Percentiles rank a stretch among this genome's conserved stretches.
phyloP scores from a whole-genome alignment of 2,797 vertebrate genomes.

The Cephalopachus bancanus region DNA sequence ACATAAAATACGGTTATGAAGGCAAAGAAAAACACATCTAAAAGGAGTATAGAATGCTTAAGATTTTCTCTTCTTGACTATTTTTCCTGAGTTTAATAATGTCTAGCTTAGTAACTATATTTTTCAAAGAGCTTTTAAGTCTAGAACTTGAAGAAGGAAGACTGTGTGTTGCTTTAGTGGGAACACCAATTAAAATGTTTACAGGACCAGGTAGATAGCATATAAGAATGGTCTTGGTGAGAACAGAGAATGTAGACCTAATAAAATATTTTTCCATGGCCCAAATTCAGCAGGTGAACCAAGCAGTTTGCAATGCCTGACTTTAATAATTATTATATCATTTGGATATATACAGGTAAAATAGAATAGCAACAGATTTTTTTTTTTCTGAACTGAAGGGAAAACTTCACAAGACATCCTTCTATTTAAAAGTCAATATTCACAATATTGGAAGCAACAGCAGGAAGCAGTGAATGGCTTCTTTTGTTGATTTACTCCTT shows the following conservation, averaged over 20 bases:
- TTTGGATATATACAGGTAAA: background rate
- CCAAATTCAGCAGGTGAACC: background rate
- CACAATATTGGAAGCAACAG: background rate
- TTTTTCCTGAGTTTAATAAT: background rate
- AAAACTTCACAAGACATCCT: background rate
- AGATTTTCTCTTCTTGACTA: background rate
- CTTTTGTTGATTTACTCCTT: slow-evolving; percentile 28
- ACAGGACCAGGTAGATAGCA: background rate
- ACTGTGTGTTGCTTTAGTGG: background rate
- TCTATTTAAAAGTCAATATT: slow-evolving; percentile 34
- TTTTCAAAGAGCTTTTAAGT: slow-evolving; percentile 46
- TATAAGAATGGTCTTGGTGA: background rate
- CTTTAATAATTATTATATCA: background rate
- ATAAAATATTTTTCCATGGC: background rate
- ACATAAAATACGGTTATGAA: background rate
- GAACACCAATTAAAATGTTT: background rate
- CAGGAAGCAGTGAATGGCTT: background rate
- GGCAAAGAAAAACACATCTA: background rate
- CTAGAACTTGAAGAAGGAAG: background rate
- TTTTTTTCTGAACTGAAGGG: background rate
- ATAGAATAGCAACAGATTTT: background rate
- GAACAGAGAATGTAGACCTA: background rate
- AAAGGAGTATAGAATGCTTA: background rate
- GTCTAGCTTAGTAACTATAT: background rate
- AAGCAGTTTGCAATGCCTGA: background rate